A percentile compares a stretch with the other conserved stretches of the same genome.
Evolutionary conservation across 2,888 invertebrate species (phyloP).

Genomic region (Drosophila putrida): DNA sequence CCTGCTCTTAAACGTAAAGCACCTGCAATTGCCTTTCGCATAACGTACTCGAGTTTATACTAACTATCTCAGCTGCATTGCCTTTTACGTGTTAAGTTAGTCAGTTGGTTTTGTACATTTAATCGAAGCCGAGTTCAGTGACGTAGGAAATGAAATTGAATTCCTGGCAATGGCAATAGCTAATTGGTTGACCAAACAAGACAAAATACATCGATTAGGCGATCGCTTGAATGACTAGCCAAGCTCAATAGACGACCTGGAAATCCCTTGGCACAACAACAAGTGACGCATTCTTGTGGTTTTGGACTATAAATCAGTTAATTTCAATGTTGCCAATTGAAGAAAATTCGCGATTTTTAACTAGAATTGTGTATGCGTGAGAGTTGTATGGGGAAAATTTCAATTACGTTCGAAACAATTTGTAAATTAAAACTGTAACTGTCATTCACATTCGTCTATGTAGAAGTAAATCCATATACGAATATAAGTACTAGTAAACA

Average conservation of each 20-base stretch:
- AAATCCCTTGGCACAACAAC: constrained; percentile 47
- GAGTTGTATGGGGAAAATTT: constrained; percentile 20
- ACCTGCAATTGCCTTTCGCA: constrained; percentile 72
- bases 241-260: constrained; percentile 29
- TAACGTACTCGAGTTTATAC: constrained; percentile 36
- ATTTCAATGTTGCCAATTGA: not conserved
- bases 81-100: constrained; percentile 49
- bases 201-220: constrained; percentile 1
- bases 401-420: constrained; percentile 26
- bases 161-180: constrained; percentile 60
- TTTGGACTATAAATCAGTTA: constrained; percentile 9
- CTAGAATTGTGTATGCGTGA: constrained; percentile 10
- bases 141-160: constrained; percentile 75
- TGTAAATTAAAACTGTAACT: constrained; percentile 31
- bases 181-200: constrained; percentile 56
- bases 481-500: not conserved
- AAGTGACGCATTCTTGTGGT: constrained; percentile 39
- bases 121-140: constrained; percentile 55
- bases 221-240: constrained; percentile 32
- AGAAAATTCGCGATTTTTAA: not conserved
- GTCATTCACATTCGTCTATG: constrained; percentile 25
- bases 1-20: constrained; percentile 67
- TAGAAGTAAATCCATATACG: not conserved
- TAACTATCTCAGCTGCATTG: constrained; percentile 35
- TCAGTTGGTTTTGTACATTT: constrained; percentile 21